Conservation (phyloP, 1,140 invertebrate genomes). For the Campoletis sonorensis region DNA sequence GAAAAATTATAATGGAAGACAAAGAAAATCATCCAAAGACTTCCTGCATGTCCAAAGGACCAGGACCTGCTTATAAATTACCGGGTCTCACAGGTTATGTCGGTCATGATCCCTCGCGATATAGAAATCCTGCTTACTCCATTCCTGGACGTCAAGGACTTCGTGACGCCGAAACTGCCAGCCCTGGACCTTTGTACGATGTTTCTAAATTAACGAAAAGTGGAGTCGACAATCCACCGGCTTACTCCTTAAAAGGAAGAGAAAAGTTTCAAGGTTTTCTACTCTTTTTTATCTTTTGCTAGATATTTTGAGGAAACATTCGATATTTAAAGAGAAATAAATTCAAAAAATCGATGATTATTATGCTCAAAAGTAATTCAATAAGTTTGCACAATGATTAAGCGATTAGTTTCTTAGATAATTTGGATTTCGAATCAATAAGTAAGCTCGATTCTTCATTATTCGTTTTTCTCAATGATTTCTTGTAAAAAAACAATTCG, state of each 20-base stretch:
- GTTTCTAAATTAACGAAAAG: conserved; percentile 64
- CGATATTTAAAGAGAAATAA: too few relatives aligned
- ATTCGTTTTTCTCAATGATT: conserved; percentile 5
- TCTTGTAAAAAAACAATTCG: conserved; percentile 40
- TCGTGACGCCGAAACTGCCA: conserved; percentile 31
- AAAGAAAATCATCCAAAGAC: conserved; percentile 52
- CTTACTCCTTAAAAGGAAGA: conserved; percentile 63
- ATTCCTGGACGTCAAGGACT: conserved; percentile 55
- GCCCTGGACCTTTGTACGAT: conserved; percentile 70
- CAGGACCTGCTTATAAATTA: conserved; percentile 72
- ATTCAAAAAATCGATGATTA: too few relatives aligned
- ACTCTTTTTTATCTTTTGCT: conserved; percentile 11
- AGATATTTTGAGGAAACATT: too few relatives aligned
- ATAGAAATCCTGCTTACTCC: conserved; percentile 70
- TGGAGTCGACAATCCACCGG: conserved; percentile 63
- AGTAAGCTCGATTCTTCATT: too few relatives aligned
- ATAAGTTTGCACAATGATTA: too few relatives aligned
- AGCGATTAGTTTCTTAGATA: too few relatives aligned
- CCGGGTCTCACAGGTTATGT: conserved; percentile 68
- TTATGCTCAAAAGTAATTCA: too few relatives aligned
- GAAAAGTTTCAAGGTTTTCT: conserved; percentile 54
- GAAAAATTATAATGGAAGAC: conserved; percentile 31
- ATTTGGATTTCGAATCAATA: too few relatives aligned
- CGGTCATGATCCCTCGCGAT: conserved; percentile 69
- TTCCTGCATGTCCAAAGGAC: conserved; percentile 61